Percentiles rank a stretch among this genome's conserved stretches.
These are phyloP conservation scores for Gouania willdenowi DNA, from an alignment of 2,797 vertebrate species.

Conservation along the genomic window DNA sequence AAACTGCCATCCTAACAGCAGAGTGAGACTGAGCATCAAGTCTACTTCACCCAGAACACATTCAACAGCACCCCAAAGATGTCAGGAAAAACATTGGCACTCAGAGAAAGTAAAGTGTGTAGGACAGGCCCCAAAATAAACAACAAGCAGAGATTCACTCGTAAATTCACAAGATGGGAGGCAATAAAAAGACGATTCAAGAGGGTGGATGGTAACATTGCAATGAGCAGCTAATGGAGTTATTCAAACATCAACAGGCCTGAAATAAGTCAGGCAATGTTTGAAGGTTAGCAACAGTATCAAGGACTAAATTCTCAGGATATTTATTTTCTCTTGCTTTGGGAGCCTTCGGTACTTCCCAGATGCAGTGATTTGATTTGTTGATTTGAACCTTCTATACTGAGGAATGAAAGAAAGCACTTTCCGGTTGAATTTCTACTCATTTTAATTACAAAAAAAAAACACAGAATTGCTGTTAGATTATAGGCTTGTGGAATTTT, in stretches of 20 bases:
- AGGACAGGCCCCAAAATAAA: slow-evolving; percentile 12
- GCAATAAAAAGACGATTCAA: slow-evolving; percentile 7
- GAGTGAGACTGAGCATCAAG: slow-evolving; percentile 6
- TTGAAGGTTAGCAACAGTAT: too few relatives aligned
- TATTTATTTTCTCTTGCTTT: too few relatives aligned
- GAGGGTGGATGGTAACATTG: neutral
- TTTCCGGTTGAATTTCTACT: too few relatives aligned
- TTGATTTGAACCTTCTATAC: too few relatives aligned
- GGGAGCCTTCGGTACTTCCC: too few relatives aligned
- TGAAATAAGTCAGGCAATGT: too few relatives aligned
- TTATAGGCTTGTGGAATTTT: too few relatives aligned
- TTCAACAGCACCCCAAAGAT: neutral
- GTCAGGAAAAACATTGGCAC: neutral
- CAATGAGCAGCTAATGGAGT: too few relatives aligned
- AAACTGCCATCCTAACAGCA: slow-evolving; percentile 33
- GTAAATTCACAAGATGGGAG: neutral
- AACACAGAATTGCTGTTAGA: slow-evolving; percentile 6
- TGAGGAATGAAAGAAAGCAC: too few relatives aligned
- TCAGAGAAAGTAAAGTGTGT: neutral
- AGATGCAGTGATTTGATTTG: too few relatives aligned
- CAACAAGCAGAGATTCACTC: slow-evolving; percentile 3
- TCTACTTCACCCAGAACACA: neutral
- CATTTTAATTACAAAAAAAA: slow-evolving; percentile 2
- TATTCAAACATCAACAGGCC: too few relatives aligned
- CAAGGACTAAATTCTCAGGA: too few relatives aligned